These are phyloP conservation scores for Lepus timidus DNA, from an alignment of 2,113 vertebrate genomes.

Conservation along the genomic window DNA sequence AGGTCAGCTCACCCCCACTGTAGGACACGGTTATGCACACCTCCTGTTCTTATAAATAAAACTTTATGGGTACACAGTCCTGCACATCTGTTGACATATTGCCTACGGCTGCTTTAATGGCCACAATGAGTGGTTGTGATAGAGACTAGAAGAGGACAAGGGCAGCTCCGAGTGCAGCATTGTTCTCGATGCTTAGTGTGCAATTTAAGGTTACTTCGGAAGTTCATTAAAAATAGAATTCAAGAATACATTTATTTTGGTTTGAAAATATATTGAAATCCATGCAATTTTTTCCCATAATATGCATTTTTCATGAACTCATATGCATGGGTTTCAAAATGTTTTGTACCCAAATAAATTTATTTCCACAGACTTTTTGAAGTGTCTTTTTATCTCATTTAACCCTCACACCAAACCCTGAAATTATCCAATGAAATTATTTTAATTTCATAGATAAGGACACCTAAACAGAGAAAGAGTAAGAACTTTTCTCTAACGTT, in stretches of 20 bases:
- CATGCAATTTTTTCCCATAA: too few relatives aligned
- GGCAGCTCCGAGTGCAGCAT: rapidly evolving
- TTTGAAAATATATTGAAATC: too few relatives aligned
- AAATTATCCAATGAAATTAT: not conserved
- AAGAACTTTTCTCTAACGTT: not conserved
- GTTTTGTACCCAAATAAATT: too few relatives aligned
- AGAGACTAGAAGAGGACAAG: too few relatives aligned
- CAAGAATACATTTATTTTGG: too few relatives aligned
- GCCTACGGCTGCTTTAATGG: not conserved
- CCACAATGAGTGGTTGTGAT: not conserved
- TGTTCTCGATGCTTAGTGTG: not conserved
- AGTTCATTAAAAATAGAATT: too few relatives aligned
- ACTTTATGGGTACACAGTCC: not conserved
- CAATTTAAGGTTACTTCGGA: too few relatives aligned
- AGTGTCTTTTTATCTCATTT: not conserved
- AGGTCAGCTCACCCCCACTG: not conserved
- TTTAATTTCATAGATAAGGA: not conserved
- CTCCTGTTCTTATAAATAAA: not conserved
- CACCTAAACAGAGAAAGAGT: not conserved
- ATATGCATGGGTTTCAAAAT: too few relatives aligned
- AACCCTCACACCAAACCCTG: not conserved
- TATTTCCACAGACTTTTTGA: too few relatives aligned
- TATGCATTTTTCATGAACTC: too few relatives aligned
- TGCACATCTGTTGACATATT: not conserved
- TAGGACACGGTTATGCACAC: not conserved